Evolutionary conservation across 2,797 vertebrate species (phyloP), one percentile per base, ranked within the genome.

Genomic region (Neosalanx taihuensis): DNA sequence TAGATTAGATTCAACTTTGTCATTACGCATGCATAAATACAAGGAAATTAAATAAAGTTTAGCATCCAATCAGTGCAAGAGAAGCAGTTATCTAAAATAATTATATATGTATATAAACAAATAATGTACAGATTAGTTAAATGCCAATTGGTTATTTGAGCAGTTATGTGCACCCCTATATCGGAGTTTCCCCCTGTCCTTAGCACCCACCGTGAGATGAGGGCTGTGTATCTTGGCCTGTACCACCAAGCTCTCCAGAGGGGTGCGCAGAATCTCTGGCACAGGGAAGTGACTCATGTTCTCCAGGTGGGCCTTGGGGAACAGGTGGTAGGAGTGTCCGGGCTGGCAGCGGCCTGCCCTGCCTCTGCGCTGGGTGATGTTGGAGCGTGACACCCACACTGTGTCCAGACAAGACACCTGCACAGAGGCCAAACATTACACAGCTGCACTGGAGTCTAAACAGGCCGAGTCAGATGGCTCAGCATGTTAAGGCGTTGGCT

Each of bases 201-300:
- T 17, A 5, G 17, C 18, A 49, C 87, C 35, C 82, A 99, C 98
- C 87, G 95, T 97, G 86, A 91, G 92, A 80, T 95, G 89, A 0
- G 97, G 96, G 88, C 95, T 95, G 89, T 99, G 96, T 80, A 99
- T 95, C 88, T 99, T 99, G 75, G 95, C 94, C 86, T 99, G 97
- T 15, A 99, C 76, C 70, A 99, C 94, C 80, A 99, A 90, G 88
- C 93, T 99, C 91, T 99, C 96, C 6, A 99, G 90, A 0, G 97
- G 96, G 0, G 93, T 99, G 60, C 96, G 95, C n/a, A 98, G 92
- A 82, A 99, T 99, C 90, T 99, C 98, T 0, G 97, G 96, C 53
- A 97, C 87, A 64, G 97, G 94, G 82, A 97, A 99, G 0, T 80
- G 86, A 0, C 85, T 82, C 97, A 99, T 95, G 41, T 93, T 84